Conservation (phyloP, 2,113 vertebrate species). For the Amazona guildingii region DNA sequence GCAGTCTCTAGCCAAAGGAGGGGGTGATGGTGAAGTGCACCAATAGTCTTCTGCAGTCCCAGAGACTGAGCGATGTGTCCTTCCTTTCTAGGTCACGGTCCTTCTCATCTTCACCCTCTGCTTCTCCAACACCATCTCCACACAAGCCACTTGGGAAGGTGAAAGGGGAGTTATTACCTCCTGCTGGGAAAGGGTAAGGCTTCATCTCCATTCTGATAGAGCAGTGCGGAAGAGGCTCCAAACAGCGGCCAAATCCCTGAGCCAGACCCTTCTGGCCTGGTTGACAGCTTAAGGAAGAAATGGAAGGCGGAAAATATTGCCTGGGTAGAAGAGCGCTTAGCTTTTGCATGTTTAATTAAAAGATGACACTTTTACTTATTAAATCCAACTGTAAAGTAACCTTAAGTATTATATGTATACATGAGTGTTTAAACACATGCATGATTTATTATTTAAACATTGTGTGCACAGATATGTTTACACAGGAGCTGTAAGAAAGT, state of each 20-base stretch:
- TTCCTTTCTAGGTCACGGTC: slow-evolving; percentile 84
- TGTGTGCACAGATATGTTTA: background rate
- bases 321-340: background rate
- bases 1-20: fast-evolving
- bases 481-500: background rate
- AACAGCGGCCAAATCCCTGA: background rate
- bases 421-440: background rate
- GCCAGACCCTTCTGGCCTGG: background rate
- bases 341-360: background rate
- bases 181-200: slow-evolving; percentile 83
- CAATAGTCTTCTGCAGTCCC: background rate
- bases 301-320: background rate
- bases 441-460: background rate
- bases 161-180: slow-evolving; percentile 82
- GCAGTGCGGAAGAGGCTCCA: background rate
- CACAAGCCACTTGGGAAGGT: slow-evolving; percentile 82
- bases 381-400: background rate
- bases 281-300: background rate
- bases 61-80: background rate
- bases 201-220: background rate
- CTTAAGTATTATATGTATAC: background rate
- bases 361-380: background rate
- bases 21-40: background rate
- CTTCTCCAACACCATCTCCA: slow-evolving; percentile 85
- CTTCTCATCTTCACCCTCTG: slow-evolving; percentile 89